Percentiles rank a stretch among this genome's conserved stretches.
Evolutionary conservation across 2,797 vertebrate genomes (phyloP).

Genomic region (Onychomys arenicola): DNA sequence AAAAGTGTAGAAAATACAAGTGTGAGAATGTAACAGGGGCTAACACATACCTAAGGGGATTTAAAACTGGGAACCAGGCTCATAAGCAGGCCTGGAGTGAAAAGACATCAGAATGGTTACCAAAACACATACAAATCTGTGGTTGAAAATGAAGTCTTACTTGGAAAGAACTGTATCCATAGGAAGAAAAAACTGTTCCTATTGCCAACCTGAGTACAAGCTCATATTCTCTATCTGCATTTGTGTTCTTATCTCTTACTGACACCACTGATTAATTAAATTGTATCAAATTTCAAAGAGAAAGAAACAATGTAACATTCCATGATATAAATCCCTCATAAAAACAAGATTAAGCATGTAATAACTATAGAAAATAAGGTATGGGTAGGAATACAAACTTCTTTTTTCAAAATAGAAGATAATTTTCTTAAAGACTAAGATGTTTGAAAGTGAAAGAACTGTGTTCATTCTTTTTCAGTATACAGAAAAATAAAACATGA

Average conservation of each 20-base stretch:
- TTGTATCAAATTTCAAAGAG: neutral
- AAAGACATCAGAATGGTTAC: neutral
- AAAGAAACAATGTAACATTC: neutral
- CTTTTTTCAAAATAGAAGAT: neutral
- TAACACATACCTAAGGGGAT: neutral
- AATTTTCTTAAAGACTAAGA: neutral
- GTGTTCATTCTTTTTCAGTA: neutral
- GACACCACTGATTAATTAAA: neutral
- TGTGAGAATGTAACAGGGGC: neutral
- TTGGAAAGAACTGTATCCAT: neutral
- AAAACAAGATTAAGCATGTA: neutral
- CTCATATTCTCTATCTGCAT: neutral
- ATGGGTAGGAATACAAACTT: neutral
- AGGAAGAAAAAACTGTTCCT: neutral
- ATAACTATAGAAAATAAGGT: neutral
- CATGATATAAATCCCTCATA: neutral
- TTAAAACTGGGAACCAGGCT: no score
- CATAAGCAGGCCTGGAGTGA: no score
- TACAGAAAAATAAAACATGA: neutral
- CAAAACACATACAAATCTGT: neutral
- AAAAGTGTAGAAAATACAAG: neutral
- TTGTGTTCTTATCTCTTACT: neutral
- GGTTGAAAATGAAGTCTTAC: neutral
- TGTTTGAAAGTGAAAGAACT: neutral
- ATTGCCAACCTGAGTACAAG: neutral